Base-by-base conservation (phyloP, 2,113 vertebrate genomes). In the Eonycteris spelaea region DNA sequence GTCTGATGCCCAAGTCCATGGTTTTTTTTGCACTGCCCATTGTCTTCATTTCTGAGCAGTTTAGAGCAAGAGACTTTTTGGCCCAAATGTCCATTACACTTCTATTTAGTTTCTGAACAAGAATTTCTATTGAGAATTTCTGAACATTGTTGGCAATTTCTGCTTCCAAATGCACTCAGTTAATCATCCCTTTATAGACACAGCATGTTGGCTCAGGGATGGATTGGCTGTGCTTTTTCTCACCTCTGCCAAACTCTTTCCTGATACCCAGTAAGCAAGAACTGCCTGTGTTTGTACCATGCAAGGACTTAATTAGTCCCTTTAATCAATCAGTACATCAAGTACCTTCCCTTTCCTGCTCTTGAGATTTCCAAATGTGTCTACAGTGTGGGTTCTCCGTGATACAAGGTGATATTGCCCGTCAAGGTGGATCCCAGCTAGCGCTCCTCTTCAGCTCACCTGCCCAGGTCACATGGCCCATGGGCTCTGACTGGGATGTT, bases 241-340 rank as follows among this genome's bases (percentile, higher is more conserved):
- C 7, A 6, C 59, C 51, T 71, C 70, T 94, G 96, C 95, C 97
- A 96, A 78, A 24, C 51, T 51, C 63, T 93, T 48, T 88, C 74
- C 48, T 51, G 67, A 57, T 95, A 77, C 57, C 73, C n/a, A 82
- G 43, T 28, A 68, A 21, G 59, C 70, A 73, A 77, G 95, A 59
- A 43, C 82, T 94, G 95, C 88, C 38, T 12, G 73, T 48, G 18
- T 82, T 80, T 83, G 92, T 68, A 53, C 77, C 10, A 5, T 40
- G 73, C 48, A 26, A 0, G 40, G 90, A 38, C 73, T 84, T 96
- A 63, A 95, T 97, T 89, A 96, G 82, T 45, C 90, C n/a, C 68
- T 93, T 88, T 71, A 71, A 90, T 90, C 77, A 57, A 61, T 89
- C 63, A n/a, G 85, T 65, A 96, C 88, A 75, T 71, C 4, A 12